Conservation (phyloP, 2,113 vertebrate genomes). For the Myxocyprinus asiaticus region DNA sequence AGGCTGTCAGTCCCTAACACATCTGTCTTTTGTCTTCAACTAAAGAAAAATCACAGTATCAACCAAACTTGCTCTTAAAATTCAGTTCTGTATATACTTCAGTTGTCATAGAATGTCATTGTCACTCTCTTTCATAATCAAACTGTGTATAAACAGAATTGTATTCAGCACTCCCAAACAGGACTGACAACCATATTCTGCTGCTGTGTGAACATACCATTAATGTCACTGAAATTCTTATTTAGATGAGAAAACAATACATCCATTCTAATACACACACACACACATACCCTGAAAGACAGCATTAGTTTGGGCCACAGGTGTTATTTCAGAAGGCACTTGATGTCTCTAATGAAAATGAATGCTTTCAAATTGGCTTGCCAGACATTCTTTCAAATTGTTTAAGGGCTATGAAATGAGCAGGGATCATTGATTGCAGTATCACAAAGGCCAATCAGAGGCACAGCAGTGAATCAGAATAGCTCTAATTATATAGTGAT, state of each 20-base stretch:
- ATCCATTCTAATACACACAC: background rate
- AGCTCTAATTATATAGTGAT: conserved; percentile 66
- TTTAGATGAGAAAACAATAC: background rate
- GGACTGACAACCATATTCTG: background rate
- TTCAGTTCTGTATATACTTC: too few relatives aligned
- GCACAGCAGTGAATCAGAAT: conserved; percentile 61
- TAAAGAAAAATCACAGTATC: too few relatives aligned
- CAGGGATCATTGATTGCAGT: conserved; percentile 67
- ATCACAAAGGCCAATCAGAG: conserved; percentile 67
- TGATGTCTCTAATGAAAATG: conserved; percentile 72
- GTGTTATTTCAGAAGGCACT: conserved; percentile 64
- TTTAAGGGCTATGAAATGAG: conserved; percentile 66
- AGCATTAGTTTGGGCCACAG: conserved; percentile 59
- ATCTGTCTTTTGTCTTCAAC: too few relatives aligned
- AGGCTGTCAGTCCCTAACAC: too few relatives aligned
- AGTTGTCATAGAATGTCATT: too few relatives aligned
- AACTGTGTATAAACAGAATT: background rate
- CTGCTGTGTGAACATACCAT: background rate
- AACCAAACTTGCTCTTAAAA: too few relatives aligned
- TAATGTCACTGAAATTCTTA: background rate
- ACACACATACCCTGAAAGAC: conserved; percentile 23
- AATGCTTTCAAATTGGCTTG: conserved; percentile 71
- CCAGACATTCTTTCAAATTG: conserved; percentile 73
- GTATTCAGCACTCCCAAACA: background rate
- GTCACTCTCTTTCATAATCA: background rate